Evolutionary conservation across 2,888 invertebrate genomes (phyloP), one percentile per base, ranked within the genome.

Genomic region (Hirtodrosophila confusa): DNA sequence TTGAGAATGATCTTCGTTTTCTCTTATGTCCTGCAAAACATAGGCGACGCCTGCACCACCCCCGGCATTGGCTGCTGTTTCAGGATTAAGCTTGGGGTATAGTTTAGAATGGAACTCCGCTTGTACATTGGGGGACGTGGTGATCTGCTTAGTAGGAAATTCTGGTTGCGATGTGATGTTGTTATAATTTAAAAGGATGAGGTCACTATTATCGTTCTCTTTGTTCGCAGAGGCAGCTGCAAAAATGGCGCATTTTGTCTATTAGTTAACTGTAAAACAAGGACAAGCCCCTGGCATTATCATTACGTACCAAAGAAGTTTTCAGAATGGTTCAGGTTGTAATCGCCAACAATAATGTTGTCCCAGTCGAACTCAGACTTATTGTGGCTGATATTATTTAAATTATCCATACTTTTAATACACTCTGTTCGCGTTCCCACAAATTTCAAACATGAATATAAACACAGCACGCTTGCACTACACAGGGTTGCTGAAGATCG

Each of bases 291-390:
- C 17, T 1, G 27, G 10, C 8, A 10, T 0, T 7, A 31, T 12
- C 9, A 27, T 0, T 35, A 56, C 82, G 57, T 76, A 90, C 91
- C 75, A 50, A 90, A 90, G 51, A 89, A 90, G 37, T 88, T 80
- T 44, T 88, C 80, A 0, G 90, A 90, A 62, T 89, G 85, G 64
- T 90, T 79, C 27, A 90, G 56, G 29, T 80, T 68, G 36, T 69
- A 78, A 56, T 86, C 82, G 4, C 90, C 90, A 4, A 90, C 88
- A 47, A 82, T 84, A 4, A 91, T 80, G 47, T 89, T 80, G 60
- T 90, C 89, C 91, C 91, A 91, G 60, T 91, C 82, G 29, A 85
- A 88, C 7, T 66, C 36, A 4, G 39, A 0, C 6, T 65, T 44
- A 3, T 31, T 47, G 0, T 7, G 4, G 36, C 37, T 36, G 7